Conservation (phyloP, 2,888 invertebrate species). For the Zele albiditarsus region DNA sequence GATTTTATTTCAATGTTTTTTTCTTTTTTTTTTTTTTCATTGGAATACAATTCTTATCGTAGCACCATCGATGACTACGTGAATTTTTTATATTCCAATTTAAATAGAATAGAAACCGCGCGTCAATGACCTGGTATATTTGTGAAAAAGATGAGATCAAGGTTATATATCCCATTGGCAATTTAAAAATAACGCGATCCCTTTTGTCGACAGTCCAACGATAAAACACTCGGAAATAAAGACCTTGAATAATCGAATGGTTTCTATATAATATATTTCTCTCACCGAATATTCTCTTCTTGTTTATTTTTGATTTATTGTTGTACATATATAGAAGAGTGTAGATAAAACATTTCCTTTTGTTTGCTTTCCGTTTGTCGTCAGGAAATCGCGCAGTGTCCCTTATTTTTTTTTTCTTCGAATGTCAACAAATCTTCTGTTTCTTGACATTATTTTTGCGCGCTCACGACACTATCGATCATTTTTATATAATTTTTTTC, state of each 20-base stretch:
- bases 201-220: background rate
- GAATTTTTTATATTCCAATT: too few species aligned
- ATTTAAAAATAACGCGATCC: background rate
- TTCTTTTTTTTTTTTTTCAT: too few species aligned
- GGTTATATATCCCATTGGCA: background rate
- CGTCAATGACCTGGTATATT: background rate
- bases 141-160: background rate
- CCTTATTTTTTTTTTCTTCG: background rate
- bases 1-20: too few species aligned
- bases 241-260: background rate
- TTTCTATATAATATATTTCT: background rate
- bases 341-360: background rate
- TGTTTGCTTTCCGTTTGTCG: background rate
- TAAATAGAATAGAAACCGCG: too few species aligned
- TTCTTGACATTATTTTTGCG: background rate
- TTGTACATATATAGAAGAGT: background rate
- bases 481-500: background rate
- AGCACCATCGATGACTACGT: too few species aligned
- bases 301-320: background rate
- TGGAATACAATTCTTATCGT: too few species aligned
- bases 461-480: background rate
- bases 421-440: background rate
- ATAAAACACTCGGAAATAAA: background rate
- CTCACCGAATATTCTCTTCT: background rate
- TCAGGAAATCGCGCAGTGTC: background rate